Evolutionary conservation across 2,797 vertebrate genomes (phyloP), one percentile per base, ranked within the genome.

Genomic region (Urocyon cinereoargenteus): DNA sequence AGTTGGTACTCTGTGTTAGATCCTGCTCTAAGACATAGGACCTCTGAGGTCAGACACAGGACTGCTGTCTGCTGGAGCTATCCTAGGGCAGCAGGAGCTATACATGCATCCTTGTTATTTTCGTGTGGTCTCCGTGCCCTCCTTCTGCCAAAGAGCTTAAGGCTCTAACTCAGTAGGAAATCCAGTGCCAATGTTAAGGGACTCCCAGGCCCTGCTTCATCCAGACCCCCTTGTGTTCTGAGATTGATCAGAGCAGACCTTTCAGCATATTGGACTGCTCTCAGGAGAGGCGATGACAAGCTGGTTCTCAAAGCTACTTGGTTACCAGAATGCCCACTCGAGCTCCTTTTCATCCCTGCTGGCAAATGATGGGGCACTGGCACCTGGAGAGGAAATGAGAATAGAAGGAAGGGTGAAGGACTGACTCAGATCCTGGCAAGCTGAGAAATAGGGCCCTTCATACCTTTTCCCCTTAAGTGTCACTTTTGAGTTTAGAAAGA

Each of bases 121-220:
- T 59, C n/a, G 5, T 59, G 36, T 96, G 68, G 70, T 16, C 85
- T 70, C 26, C 61, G 19, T 95, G 26, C 75, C 82, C 73, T 91
- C 75, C 36, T 83, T 78, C 57, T 62, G 68, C 68, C 36, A 72
- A 36, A 36, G 57, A 75, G 5, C 66, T 88, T 72, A 86, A 66
- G 78, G 22, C 55, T 89, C 11, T 93, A 64, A 36, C 40, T 36
- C 36, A 89, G 26, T 51, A 86, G 68, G 78, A 98, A 92, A 61
- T 77, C 45, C 51, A 87, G 24, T 86, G 49, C 86, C 73, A 84
- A 0, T 57, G 51, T 91, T 64, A 92, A 91, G 26, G 55, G 59
- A 64, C 36, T 90, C 66, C 28, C 10, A 68, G 68, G 49, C 6
- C 13, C 34, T 79, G 12, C 61, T 90, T 93, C 93, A 85, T 31